These are phyloP conservation scores for Ochropacha duplaris DNA, from an alignment of 2,888 invertebrate genomes.

Conservation along the genomic window DNA sequence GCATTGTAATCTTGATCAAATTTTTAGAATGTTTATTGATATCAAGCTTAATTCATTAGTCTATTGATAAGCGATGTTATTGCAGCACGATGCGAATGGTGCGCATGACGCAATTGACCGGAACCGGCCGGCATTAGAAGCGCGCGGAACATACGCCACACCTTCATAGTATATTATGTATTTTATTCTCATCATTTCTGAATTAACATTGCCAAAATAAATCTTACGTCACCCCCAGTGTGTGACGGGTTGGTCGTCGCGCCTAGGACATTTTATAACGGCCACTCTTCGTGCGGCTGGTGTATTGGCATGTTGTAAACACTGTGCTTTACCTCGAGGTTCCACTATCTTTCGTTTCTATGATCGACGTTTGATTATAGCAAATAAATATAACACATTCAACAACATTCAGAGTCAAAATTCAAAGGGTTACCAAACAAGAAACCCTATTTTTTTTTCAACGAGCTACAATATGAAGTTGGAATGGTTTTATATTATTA, in stretches of 20 bases:
- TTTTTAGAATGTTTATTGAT: too few species aligned
- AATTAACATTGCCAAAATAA: slow-evolving; percentile 50
- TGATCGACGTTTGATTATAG: too few species aligned
- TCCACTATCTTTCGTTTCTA: too few species aligned
- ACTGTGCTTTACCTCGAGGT: neutral
- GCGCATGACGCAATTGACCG: slow-evolving; percentile 37
- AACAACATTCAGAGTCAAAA: too few species aligned
- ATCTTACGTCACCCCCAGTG: slow-evolving; percentile 46
- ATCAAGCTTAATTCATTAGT: neutral
- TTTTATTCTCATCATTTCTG: slow-evolving; percentile 39
- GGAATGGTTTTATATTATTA: too few species aligned
- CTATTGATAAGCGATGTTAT: neutral
- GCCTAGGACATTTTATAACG: slow-evolving; percentile 14
- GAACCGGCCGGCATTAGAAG: slow-evolving; percentile 37
- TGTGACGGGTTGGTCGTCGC: neutral
- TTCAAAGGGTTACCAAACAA: too few species aligned
- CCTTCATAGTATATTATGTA: slow-evolving; percentile 38
- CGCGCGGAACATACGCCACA: slow-evolving; percentile 30
- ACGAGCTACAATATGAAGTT: neutral
- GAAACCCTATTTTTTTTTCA: too few species aligned
- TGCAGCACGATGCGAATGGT: slow-evolving; percentile 6
- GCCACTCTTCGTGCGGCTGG: neutral
- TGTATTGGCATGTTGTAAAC: neutral
- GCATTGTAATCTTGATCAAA: too few species aligned
- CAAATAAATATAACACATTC: too few species aligned